These are phyloP conservation scores for Rhabdornis inornatus DNA, from an alignment of 2,113 vertebrate species.

Conservation along the genomic window DNA sequence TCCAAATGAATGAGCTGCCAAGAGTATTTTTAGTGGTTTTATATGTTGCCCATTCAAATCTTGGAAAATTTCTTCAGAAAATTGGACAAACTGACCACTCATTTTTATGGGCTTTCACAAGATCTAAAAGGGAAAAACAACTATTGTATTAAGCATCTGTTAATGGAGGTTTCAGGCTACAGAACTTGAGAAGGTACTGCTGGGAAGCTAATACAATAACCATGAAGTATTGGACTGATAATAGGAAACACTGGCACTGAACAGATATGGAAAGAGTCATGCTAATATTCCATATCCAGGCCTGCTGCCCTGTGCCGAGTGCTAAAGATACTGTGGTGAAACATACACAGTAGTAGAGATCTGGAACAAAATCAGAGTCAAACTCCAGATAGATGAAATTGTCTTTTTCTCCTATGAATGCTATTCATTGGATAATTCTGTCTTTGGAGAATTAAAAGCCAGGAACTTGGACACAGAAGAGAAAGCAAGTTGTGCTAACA, in stretches of 20 bases:
- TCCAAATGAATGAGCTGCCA: constrained; percentile 54
- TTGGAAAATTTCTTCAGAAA: constrained; percentile 65
- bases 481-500: background rate
- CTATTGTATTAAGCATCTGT: constrained; percentile 59
- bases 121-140: constrained; percentile 61
- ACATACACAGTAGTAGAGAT: constrained; percentile 11
- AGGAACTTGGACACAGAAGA: background rate
- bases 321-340: constrained; percentile 10
- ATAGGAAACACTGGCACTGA: constrained; percentile 62
- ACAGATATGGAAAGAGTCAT: constrained; percentile 46
- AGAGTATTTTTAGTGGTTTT: constrained; percentile 66
- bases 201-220: constrained; percentile 60
- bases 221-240: constrained; percentile 52
- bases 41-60: constrained; percentile 60
- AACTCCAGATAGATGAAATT: background rate
- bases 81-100: constrained; percentile 64
- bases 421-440: background rate
- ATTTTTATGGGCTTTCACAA: constrained; percentile 47
- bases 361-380: background rate
- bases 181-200: constrained; percentile 53
- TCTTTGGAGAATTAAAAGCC: background rate
- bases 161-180: constrained; percentile 60
- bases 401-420: background rate
- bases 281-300: constrained; percentile 31
- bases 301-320: background rate